phyloP scores from a whole-genome alignment of 2,888 invertebrate genomes.

The Zootermopsis nevadensis region DNA sequence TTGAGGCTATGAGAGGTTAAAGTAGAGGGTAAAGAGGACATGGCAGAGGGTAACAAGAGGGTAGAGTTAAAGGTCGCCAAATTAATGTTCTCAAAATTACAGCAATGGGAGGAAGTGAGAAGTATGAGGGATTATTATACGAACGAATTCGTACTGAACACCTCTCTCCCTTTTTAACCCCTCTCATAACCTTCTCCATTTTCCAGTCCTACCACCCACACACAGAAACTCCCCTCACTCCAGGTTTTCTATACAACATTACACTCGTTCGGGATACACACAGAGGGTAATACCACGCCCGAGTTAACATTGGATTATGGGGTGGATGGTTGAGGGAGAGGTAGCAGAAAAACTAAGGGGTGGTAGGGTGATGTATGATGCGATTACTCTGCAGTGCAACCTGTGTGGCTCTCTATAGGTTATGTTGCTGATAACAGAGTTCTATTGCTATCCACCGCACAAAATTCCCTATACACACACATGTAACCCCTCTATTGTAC shows the following conservation, averaged over 20 bases:
- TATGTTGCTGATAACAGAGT: slow-evolving; percentile 38
- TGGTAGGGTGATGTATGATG: slow-evolving; percentile 50
- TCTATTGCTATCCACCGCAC: slow-evolving; percentile 34
- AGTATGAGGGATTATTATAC: slow-evolving; percentile 44
- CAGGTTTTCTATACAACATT: not conserved
- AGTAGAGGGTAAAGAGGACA: slow-evolving; percentile 26
- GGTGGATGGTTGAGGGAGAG: slow-evolving; percentile 43
- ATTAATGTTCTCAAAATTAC: slow-evolving; percentile 47
- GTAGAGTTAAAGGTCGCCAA: slow-evolving; percentile 45
- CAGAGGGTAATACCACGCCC: slow-evolving; percentile 48
- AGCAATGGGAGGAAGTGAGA: slow-evolving; percentile 34
- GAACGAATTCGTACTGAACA: slow-evolving; percentile 37
- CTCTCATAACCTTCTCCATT: slow-evolving; percentile 15
- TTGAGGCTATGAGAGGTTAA: slow-evolving; percentile 32
- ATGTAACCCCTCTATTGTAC: slow-evolving; percentile 32
- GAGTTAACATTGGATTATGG: slow-evolving; percentile 46
- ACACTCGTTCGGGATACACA: slow-evolving; percentile 23
- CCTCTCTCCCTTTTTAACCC: slow-evolving; percentile 16
- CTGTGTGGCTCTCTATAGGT: slow-evolving; percentile 41
- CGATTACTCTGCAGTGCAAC: slow-evolving; percentile 46
- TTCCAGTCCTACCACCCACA: slow-evolving; percentile 33
- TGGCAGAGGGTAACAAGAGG: slow-evolving; percentile 27
- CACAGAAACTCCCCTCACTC: not conserved
- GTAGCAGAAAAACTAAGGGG: slow-evolving; percentile 46
- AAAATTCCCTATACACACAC: slow-evolving; percentile 40